Base-by-base conservation (phyloP, 2,797 vertebrate genomes). In the Simalia tracyae region DNA sequence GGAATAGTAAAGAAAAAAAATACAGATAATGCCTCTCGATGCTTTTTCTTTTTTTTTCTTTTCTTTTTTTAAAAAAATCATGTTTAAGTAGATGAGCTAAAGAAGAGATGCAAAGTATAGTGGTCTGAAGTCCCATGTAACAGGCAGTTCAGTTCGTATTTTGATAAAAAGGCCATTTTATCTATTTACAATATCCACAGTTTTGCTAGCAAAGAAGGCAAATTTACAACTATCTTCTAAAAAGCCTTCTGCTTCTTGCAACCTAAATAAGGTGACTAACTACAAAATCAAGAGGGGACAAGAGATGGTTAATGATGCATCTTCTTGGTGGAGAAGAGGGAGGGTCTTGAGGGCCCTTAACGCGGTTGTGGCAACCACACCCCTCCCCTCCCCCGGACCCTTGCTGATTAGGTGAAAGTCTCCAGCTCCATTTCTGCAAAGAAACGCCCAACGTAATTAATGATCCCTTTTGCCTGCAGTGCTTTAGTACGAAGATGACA, bases 161-260 rank as follows among this genome's bases (percentile, higher is more conserved):
- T 98, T 97, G 98, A 98, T 99, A 98, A 99, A 99, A 99, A 99
- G 98, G 98, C 98, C 97, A 93, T 98, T 98, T 97, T 96, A 97
- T 88, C 85, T 99, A 99, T 99, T 98, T 99, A 99, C 99, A 99
- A 96, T 99, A 99, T 99, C 96, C 97, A 99, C 98, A 99, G 96
- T 98, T 42, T 92, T 97, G 93, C 95, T 98, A 96, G 96, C 93
- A 95, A 97, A 97, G 97, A 97, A 96, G 95, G 97, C 97, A 96
- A 97, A 97, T 97, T 97, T 97, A 98, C 96, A 97, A 97, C 97
- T 97, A 97, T 98, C 97, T 97, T 97, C 98, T 98, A 98, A 98
- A 97, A 97, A 98, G 97, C 98, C 97, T 97, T 96, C 95, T 95
- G 96, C 94, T 94, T 87, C 94, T 68, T 87, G 96, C 96, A 96